phyloP scores from a whole-genome alignment of 2,888 invertebrate genomes.

The Sesia apiformis region DNA sequence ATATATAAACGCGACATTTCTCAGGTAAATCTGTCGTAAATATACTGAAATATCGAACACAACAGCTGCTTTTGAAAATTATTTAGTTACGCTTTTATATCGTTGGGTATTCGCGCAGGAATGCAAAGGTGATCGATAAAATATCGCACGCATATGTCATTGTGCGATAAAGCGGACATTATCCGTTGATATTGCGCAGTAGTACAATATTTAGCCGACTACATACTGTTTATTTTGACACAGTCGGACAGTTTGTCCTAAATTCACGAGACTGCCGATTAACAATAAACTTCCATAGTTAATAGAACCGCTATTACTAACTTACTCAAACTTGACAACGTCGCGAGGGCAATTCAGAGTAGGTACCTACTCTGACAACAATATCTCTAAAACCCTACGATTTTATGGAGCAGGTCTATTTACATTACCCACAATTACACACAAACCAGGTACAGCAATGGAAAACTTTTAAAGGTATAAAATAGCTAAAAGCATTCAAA shows the following conservation, averaged over 20 bases:
- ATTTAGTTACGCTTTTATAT: neutral
- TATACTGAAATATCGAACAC: constrained; percentile 13
- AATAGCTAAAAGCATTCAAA: too few relatives aligned
- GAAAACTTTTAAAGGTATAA: too few relatives aligned
- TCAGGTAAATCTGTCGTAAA: constrained; percentile 44
- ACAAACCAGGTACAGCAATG: too few relatives aligned
- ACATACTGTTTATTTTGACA: neutral
- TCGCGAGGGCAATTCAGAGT: too few relatives aligned
- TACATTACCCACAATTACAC: too few relatives aligned
- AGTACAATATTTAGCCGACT: neutral
- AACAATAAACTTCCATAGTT: too few relatives aligned
- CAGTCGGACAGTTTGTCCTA: neutral
- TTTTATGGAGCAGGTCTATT: too few relatives aligned
- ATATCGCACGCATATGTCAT: neutral
- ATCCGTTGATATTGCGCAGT: neutral
- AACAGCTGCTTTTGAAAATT: constrained; percentile 21
- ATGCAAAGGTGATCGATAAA: neutral
- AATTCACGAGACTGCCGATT: neutral
- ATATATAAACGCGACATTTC: constrained; percentile 26
- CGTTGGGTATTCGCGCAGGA: neutral
- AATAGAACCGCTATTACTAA: too few relatives aligned
- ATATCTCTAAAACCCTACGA: too few relatives aligned
- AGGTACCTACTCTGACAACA: too few relatives aligned
- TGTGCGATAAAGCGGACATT: neutral
- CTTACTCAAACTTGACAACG: too few relatives aligned